These are phyloP conservation scores for Anser brachyrhynchus DNA, from an alignment of 2,113 vertebrate genomes.

Conservation along the genomic window DNA sequence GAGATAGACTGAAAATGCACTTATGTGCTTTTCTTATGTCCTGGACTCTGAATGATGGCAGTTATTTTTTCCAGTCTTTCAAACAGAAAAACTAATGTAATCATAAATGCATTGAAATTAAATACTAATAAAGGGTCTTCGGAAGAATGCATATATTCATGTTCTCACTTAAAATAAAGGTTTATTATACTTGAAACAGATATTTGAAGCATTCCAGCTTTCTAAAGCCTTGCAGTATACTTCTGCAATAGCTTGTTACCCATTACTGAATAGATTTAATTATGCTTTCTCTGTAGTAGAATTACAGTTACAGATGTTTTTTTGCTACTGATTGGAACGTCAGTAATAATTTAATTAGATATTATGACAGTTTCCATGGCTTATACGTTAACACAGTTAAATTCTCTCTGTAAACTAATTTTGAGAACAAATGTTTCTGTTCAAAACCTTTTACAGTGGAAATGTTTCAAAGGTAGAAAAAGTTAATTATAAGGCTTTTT, in stretches of 20 bases:
- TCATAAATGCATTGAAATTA: conserved; percentile 57
- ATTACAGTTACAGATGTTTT: conserved; percentile 70
- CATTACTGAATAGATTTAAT: conserved; percentile 52
- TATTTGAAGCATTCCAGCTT: conserved; percentile 58
- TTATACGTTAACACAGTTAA: conserved; percentile 66
- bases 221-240: conserved; percentile 15
- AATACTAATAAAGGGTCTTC: conserved; percentile 51
- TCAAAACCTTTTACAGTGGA: conserved; percentile 64
- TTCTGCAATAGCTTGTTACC: conserved; percentile 63
- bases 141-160: conserved; percentile 47
- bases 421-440: conserved; percentile 69
- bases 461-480: conserved; percentile 72
- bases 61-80: conserved; percentile 34
- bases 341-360: conserved; percentile 67
- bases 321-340: conserved; percentile 68
- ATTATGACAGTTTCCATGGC: conserved; percentile 65
- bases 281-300: conserved; percentile 55
- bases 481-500: conserved; percentile 54
- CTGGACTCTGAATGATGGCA: background rate
- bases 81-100: conserved; percentile 41
- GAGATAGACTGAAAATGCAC: background rate
- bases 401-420: conserved; percentile 68
- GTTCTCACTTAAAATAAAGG: conserved; percentile 49
- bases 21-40: background rate
- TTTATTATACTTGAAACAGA: conserved; percentile 52